phyloP scores from a whole-genome alignment of 2,888 invertebrate species.

The Drosophila pegasa region DNA sequence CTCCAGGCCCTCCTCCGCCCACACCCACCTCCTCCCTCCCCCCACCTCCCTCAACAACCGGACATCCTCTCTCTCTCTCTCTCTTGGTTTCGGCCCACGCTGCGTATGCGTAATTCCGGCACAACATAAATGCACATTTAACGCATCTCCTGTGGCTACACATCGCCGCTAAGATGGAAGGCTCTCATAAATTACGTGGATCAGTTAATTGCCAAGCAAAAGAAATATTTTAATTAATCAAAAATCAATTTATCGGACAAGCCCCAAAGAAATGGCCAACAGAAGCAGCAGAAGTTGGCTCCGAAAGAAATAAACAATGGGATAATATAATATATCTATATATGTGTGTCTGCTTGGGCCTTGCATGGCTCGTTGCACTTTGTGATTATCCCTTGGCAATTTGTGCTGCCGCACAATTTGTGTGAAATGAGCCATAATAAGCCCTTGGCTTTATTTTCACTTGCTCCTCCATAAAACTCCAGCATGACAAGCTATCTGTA shows the following conservation, averaged over 20 bases:
- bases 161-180: background rate
- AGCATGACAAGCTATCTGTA: conserved; percentile 1
- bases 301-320: conserved; percentile 35
- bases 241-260: conserved; percentile 38
- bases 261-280: conserved; percentile 6
- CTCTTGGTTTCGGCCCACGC: background rate
- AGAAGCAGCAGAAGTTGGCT: background rate
- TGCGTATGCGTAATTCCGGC: conserved; percentile 30
- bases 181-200: conserved; percentile 46
- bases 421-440: conserved; percentile 67
- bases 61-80: background rate
- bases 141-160: conserved; percentile 30
- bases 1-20: background rate
- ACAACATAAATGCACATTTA: conserved; percentile 45
- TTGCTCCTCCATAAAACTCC: background rate
- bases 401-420: conserved; percentile 31
- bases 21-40: background rate
- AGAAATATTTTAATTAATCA: conserved; percentile 66
- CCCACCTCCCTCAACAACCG: background rate
- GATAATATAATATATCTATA: conserved; percentile 22
- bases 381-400: conserved; percentile 20
- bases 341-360: conserved; percentile 11
- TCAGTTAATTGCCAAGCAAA: conserved; percentile 41
- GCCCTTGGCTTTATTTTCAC: conserved; percentile 23
- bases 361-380: conserved; percentile 44